phyloP scores from a whole-genome alignment of 2,113 vertebrate genomes.

The Hepsetus odoe region DNA sequence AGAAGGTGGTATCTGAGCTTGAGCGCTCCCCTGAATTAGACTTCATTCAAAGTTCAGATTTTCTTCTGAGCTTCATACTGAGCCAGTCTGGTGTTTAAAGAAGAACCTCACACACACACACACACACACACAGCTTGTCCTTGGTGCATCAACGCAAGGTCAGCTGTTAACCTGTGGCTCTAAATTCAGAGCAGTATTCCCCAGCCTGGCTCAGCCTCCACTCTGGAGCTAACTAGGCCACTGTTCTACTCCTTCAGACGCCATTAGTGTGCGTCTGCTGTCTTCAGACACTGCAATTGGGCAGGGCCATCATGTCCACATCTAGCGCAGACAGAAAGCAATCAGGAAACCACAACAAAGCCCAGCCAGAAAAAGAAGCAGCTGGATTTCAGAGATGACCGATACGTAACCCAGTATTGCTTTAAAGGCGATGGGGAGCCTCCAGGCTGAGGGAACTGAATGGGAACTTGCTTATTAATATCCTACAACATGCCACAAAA shows the following conservation, averaged over 20 bases:
- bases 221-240: background rate
- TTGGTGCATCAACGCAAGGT: slow-evolving; percentile 45
- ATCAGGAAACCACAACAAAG: no score
- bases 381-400: no score
- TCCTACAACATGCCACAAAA: no score
- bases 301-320: background rate
- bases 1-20: background rate
- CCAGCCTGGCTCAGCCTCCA: background rate
- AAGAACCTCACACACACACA: background rate
- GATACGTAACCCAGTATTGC: no score
- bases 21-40: background rate
- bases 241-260: background rate
- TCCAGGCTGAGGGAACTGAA: no score
- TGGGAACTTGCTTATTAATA: no score
- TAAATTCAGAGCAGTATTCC: slow-evolving; percentile 30
- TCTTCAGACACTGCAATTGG: background rate
- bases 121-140: slow-evolving; percentile 14
- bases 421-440: no score
- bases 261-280: background rate
- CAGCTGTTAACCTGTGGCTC: slow-evolving; percentile 9
- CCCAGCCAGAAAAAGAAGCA: no score
- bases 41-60: background rate
- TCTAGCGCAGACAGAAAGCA: no score
- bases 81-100: background rate
- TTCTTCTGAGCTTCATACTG: background rate